Percentiles rank a stretch among this genome's conserved stretches.
These are phyloP conservation scores for Pantherophis vulpinus DNA, from an alignment of 2,797 vertebrate species.

Conservation along the genomic window DNA sequence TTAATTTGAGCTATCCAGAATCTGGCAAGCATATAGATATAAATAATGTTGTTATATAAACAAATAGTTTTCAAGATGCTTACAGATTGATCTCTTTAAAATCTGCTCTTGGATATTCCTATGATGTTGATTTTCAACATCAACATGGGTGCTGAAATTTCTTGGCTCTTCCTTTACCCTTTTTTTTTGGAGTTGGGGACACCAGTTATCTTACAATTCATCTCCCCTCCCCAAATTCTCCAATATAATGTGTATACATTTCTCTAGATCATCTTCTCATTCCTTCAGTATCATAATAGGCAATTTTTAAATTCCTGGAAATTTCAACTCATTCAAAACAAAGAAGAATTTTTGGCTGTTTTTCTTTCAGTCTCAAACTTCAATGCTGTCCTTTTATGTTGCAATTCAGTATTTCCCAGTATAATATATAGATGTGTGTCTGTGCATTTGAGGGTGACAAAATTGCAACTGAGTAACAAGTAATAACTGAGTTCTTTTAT, in stretches of 20 bases:
- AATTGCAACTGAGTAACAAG: neutral
- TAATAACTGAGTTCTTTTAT: neutral
- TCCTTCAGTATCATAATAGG: neutral
- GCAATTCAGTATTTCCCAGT: neutral
- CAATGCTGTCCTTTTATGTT: neutral
- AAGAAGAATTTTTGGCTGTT: neutral
- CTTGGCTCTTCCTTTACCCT: neutral
- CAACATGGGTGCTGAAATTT: neutral
- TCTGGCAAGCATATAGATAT: neutral
- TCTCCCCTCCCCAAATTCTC: neutral
- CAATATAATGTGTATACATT: neutral
- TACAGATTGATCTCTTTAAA: neutral
- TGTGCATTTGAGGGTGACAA: neutral
- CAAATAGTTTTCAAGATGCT: neutral
- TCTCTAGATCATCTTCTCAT: neutral
- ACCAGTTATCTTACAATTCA: neutral
- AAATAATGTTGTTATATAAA: neutral
- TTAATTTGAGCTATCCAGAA: neutral
- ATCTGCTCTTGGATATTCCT: neutral
- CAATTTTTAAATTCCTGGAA: neutral
- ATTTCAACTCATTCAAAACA: neutral
- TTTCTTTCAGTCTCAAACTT: neutral
- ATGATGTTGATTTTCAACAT: neutral
- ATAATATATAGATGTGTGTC: neutral
- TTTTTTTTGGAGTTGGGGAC: neutral